Percentiles rank a stretch among this genome's conserved stretches.
These are phyloP conservation scores for Tenrec ecaudatus DNA, from an alignment of 2,113 vertebrate species.

Conservation along the genomic window DNA sequence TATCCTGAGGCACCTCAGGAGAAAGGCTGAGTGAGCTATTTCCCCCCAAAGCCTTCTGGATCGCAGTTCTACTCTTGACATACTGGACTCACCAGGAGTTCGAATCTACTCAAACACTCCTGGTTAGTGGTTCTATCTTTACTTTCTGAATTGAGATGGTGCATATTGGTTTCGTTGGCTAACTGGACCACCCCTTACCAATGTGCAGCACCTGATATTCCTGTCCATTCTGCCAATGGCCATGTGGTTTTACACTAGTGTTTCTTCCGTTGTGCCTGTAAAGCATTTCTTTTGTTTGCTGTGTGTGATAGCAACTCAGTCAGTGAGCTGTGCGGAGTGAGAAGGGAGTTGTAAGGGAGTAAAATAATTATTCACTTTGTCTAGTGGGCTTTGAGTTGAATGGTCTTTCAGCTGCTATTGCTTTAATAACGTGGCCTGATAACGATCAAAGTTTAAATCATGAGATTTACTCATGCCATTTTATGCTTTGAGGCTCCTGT, in stretches of 20 bases:
- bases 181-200: background rate
- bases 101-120: background rate
- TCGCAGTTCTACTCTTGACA: background rate
- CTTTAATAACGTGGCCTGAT: conserved; percentile 40
- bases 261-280: conserved; percentile 4
- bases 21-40: background rate
- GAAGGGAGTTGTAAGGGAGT: conserved; percentile 8
- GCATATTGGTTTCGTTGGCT: background rate
- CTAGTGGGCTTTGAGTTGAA: conserved; percentile 31
- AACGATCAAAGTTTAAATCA: conserved; percentile 49
- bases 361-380: conserved; percentile 44
- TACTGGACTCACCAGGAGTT: background rate
- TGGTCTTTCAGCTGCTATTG: conserved; percentile 33
- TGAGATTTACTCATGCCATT: background rate
- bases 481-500: conserved; percentile 2
- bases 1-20: background rate
- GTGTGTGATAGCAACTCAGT: conserved; percentile 19
- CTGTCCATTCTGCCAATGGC: background rate
- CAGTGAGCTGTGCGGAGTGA: conserved; percentile 16
- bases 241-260: background rate
- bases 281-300: conserved; percentile 17
- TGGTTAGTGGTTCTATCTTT: background rate
- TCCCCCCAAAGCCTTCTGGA: background rate
- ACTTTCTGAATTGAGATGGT: conserved; percentile 23
- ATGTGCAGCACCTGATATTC: conserved; percentile 3